Conservation (phyloP, 2,888 invertebrate species). For the Coleophora deauratella region DNA sequence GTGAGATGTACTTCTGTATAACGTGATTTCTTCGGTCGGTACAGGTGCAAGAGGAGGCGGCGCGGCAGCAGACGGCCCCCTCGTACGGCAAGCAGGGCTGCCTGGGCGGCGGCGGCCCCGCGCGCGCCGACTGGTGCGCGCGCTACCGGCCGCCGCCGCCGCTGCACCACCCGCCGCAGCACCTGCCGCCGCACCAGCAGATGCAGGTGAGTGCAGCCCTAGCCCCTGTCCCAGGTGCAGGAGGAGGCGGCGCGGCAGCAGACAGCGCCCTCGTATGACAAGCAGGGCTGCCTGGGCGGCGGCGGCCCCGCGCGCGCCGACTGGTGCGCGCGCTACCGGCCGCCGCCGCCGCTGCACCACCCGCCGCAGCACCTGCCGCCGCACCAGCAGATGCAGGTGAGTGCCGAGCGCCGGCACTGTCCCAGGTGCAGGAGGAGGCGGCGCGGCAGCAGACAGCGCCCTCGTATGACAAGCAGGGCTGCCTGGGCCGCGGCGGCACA, state of each 20-base stretch:
- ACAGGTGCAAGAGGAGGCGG: conserved; percentile 92
- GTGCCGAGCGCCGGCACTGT: no score
- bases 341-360: conserved; percentile 76
- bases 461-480: conserved; percentile 84
- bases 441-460: conserved; percentile 91
- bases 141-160: conserved; percentile 85
- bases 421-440: conserved; percentile 93
- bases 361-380: conserved; percentile 33
- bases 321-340: conserved; percentile 78
- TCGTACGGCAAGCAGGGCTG: conserved; percentile 85
- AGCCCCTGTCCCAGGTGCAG: no score
- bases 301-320: conserved; percentile 65
- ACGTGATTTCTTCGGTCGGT: no score
- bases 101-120: conserved; percentile 47
- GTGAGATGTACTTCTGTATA: no score
- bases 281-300: conserved; percentile 74
- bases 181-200: conserved; percentile 37
- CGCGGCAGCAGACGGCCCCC: conserved; percentile 89
- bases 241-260: conserved; percentile 94
- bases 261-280: conserved; percentile 88
- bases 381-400: conserved; percentile 25
- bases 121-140: conserved; percentile 71
- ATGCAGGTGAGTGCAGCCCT: no score
- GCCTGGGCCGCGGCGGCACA: conserved; percentile 46
- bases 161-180: conserved; percentile 34